phyloP scores from a whole-genome alignment of 2,797 vertebrate species.

The Hafferia zeledoni region DNA sequence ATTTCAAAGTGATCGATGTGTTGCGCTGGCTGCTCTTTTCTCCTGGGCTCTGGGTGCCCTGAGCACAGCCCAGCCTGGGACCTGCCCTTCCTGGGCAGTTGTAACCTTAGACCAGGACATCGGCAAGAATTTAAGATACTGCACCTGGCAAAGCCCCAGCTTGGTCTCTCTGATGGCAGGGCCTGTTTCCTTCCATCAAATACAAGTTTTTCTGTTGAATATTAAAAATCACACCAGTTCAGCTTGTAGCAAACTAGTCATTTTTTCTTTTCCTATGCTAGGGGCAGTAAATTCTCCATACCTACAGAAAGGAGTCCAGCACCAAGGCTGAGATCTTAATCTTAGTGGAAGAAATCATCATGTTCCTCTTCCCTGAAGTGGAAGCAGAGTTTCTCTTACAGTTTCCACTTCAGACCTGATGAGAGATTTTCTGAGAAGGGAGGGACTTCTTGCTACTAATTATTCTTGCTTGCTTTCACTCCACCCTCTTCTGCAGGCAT shows the following conservation, averaged over 20 bases:
- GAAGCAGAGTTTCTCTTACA: neutral
- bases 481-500: neutral
- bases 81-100: neutral
- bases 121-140: accelerated
- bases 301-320: neutral
- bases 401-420: neutral
- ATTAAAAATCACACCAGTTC: neutral
- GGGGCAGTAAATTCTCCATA: neutral
- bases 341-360: neutral
- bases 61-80: neutral
- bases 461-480: neutral
- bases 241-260: neutral
- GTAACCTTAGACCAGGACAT: neutral
- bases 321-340: neutral
- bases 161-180: neutral
- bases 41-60: neutral
- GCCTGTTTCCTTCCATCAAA: neutral
- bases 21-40: neutral
- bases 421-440: neutral
- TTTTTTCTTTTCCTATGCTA: neutral
- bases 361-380: neutral
- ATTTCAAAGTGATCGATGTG: neutral
- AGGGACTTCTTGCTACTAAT: neutral
- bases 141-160: neutral
- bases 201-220: neutral